Base-by-base conservation (phyloP, 2,888 invertebrate genomes). In the Pemphredon lugubris region DNA sequence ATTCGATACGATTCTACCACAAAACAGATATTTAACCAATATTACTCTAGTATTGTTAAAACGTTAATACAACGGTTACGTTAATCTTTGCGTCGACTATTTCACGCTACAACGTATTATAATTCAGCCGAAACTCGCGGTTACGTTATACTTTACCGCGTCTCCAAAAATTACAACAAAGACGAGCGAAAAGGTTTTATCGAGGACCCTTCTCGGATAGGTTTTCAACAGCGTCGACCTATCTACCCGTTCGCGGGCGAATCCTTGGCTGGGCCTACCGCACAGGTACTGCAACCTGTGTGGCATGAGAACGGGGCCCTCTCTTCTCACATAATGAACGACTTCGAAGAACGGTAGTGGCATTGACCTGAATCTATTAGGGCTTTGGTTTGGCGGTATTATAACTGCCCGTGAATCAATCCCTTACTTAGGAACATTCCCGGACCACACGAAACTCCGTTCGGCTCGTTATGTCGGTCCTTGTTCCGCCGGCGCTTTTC, bases 301-400 rank as follows among this genome's bases (percentile, higher is more conserved):
- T 81, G 80, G 81, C 76, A 81, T 77, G 79, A 79, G 76, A 79
- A 81, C 78, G 63, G 69, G 77, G 75, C 65, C 74, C 67, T 60
- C 73, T 75, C 79, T 81, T 79, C 77, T 77, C 77, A 81, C 77
- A 81, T 81, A 81, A 81, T 81, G 76, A 81, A 81, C 81, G 81
- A 75, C 77, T 83, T 79, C 81, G 75, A 73, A 79, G 82, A 81
- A 75, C 68, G 72, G 75, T 79, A 75, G 84, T 82, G 81, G 84
- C 84, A 77, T 84, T 84, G 83, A 82, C 83, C 83, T 81, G 77
- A 83, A 83, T 83, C 82, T 80, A 82, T 82, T 80, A 79, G 71
- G 81, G 72, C 60, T 81, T 77, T 76, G 78, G 81, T 81, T 84
- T 80, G 79, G 72, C 80, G 74, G 81, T 78, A 81, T 82, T 78